phyloP scores from a whole-genome alignment of 1,140 invertebrate species.

The Monomorium pharaonis region DNA sequence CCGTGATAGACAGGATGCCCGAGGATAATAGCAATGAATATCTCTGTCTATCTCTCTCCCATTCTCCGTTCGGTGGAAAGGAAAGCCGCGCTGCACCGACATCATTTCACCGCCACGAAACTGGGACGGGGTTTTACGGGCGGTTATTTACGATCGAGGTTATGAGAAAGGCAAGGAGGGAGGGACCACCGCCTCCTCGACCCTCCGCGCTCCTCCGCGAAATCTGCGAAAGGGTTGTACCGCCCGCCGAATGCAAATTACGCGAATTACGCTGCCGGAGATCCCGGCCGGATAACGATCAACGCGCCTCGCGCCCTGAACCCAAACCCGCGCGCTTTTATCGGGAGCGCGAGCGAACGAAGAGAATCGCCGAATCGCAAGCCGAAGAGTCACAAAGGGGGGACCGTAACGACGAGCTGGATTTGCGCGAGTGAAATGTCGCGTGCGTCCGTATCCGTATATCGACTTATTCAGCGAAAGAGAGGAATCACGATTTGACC shows the following conservation, averaged over 20 bases:
- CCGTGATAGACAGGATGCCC: not conserved
- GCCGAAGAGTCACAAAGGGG: no score
- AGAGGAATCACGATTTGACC: not conserved
- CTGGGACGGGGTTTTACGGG: constrained; percentile 61
- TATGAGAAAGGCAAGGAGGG: constrained; percentile 60
- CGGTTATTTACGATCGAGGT: constrained; percentile 65
- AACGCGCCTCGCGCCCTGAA: constrained; percentile 1
- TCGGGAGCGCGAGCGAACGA: not conserved
- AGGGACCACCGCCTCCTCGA: not conserved
- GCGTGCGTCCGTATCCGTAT: not conserved
- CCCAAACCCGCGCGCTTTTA: not conserved
- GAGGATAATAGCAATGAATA: constrained; percentile 18
- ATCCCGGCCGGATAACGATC: constrained; percentile 29
- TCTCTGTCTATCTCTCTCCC: not conserved
- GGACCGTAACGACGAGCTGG: not conserved
- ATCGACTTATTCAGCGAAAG: not conserved
- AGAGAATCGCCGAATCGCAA: constrained; percentile 5
- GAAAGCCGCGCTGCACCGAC: constrained; percentile 47
- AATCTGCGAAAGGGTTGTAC: constrained; percentile 36
- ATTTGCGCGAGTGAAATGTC: not conserved
- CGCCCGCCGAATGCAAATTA: constrained; percentile 48
- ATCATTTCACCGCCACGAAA: constrained; percentile 56
- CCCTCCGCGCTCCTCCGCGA: constrained; percentile 20
- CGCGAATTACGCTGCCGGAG: constrained; percentile 27
- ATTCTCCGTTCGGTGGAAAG: constrained; percentile 20